Evolutionary conservation across 2,113 vertebrate species (phyloP).

Genomic region (Caracal caracal): DNA sequence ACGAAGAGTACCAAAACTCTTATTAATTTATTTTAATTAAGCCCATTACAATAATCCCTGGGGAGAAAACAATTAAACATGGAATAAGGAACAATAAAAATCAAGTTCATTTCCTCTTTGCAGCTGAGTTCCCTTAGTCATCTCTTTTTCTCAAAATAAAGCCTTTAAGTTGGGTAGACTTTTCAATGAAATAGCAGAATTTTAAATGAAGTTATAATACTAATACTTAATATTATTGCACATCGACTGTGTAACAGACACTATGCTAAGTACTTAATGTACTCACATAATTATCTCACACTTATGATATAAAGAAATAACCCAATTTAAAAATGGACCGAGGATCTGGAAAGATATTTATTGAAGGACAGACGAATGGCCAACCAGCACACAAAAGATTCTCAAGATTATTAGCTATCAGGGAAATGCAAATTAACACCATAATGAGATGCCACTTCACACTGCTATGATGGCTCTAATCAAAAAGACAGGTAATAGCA

Average conservation of each 20-base stretch:
- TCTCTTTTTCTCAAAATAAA: constrained; percentile 70
- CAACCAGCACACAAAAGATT: background rate
- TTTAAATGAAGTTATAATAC: constrained; percentile 63
- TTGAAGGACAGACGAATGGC: background rate
- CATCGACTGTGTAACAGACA: background rate
- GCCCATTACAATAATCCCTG: constrained; percentile 66
- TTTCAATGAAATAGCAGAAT: constrained; percentile 56
- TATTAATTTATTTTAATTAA: constrained; percentile 81
- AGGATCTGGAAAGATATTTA: background rate
- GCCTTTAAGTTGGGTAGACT: constrained; percentile 46
- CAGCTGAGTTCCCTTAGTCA: constrained; percentile 70
- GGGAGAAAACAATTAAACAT: constrained; percentile 76
- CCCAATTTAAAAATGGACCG: background rate
- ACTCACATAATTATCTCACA: constrained; percentile 16
- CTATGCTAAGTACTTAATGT: constrained; percentile 48
- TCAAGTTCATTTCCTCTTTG: constrained; percentile 75
- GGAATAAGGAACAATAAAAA: constrained; percentile 73
- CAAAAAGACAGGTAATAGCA: background rate
- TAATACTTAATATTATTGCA: constrained; percentile 54
- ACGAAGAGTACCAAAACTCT: constrained; percentile 52
- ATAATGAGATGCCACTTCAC: background rate
- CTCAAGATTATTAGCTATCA: background rate
- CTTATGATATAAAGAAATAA: background rate
- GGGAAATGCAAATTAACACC: constrained; percentile 31
- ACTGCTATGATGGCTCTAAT: background rate